Base-by-base conservation (phyloP, 2,888 invertebrate species). In the Lissocephala sabroskyi region DNA sequence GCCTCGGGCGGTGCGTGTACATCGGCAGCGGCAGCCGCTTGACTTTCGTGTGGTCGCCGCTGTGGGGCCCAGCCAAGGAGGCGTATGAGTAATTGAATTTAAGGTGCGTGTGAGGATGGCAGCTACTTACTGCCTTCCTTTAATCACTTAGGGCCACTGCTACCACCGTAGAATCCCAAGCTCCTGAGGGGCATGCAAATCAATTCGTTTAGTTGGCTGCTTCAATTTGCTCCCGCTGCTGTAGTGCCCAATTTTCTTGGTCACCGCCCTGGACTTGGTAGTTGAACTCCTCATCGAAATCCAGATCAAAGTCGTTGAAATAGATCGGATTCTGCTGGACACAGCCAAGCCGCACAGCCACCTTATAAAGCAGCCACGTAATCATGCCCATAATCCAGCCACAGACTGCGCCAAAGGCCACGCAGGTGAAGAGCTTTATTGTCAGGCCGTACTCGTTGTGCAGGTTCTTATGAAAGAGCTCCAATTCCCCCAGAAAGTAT, bases 61-160 rank as follows among this genome's bases (percentile, higher is more conserved):
- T 9, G 37, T 47, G 32, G 10, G n/a, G 23, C 23, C 45, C n/a
- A 10, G 30, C 10, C 6, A 7, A 39, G 53, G 39, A 42, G 52
- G 63, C 51, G 53, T 52, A 56, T 53, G 45, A 52, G 65, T 58
- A 64, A 64, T 64, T 61, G 58, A 64, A 64, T 64, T 61, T 61
- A 58, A 61, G 64, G 50, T n/a, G n/a, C n/a, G n/a, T n/a, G n/a
- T n/a, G n/a, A n/a, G n/a, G n/a, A n/a, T n/a, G n/a, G n/a, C n/a
- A n/a, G n/a, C n/a, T n/a, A n/a, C n/a, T n/a, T n/a, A n/a, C n/a
- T n/a, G n/a, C n/a, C n/a, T n/a, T n/a, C n/a, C n/a, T n/a, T n/a
- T n/a, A n/a, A n/a, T n/a, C n/a, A n/a, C n/a, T n/a, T n/a, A n/a
- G n/a, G n/a, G n/a, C n/a, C n/a, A n/a, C n/a, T n/a, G n/a, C n/a